These are phyloP conservation scores for Chaetura pelagica DNA, from an alignment of 2,113 vertebrate genomes.

Conservation along the genomic window DNA sequence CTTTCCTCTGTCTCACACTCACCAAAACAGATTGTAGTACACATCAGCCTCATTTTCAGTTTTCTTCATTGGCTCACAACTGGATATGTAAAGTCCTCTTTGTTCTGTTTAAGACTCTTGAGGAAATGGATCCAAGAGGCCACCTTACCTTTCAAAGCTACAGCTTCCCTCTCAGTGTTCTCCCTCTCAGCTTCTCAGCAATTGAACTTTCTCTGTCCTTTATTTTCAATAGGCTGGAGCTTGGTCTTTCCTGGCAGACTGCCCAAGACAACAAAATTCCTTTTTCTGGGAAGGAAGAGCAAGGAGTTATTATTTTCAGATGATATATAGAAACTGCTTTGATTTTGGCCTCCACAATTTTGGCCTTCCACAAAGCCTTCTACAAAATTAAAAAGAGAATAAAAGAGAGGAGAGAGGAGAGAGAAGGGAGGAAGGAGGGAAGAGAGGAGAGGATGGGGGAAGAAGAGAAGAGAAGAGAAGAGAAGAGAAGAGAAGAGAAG, in stretches of 20 bases:
- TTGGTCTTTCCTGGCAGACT: conserved; percentile 21
- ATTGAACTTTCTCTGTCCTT: neutral
- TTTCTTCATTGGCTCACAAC: neutral
- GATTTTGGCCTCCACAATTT: neutral
- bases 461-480: neutral
- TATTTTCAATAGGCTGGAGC: neutral
- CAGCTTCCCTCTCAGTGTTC: neutral
- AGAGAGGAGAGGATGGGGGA: too few species aligned
- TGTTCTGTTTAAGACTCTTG: neutral
- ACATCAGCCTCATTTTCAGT: neutral
- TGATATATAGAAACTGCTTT: neutral
- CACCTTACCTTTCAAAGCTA: neutral
- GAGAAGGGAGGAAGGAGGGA: rapidly evolving
- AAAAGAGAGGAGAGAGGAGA: neutral
- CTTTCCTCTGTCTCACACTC: neutral
- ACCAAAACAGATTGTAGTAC: neutral
- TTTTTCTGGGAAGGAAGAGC: conserved; percentile 19
- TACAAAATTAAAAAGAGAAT: neutral
- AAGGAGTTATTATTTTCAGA: neutral
- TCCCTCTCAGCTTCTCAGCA: neutral
- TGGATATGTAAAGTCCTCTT: neutral
- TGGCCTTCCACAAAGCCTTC: neutral
- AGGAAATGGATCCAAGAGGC: neutral
- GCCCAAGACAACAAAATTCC: neutral
- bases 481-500: neutral